phyloP scores from a whole-genome alignment of 2,113 vertebrate genomes.

The Sialia sialis region DNA sequence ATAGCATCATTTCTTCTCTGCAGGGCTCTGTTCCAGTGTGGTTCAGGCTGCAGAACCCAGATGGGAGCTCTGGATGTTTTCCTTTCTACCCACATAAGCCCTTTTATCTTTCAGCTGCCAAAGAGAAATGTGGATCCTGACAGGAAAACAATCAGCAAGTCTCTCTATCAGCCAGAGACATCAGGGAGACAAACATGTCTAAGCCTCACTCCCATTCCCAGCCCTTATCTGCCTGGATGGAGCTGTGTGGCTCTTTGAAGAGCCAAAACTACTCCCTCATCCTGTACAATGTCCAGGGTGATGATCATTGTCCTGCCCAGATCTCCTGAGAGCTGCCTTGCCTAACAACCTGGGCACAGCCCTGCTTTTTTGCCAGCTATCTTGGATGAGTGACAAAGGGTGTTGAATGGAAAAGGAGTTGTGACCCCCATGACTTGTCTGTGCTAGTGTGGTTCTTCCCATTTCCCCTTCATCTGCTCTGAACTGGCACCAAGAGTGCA shows the following conservation, averaged over 20 bases:
- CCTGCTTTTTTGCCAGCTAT: not conserved
- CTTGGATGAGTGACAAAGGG: not conserved
- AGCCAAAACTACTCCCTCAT: not conserved
- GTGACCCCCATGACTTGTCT: accelerated
- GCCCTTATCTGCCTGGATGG: not conserved
- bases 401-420: not conserved
- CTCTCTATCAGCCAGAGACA: not conserved
- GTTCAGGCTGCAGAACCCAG: not conserved
- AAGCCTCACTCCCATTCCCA: not conserved
- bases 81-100: not conserved
- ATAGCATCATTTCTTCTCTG: not conserved
- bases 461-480: not conserved
- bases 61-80: conserved; percentile 1
- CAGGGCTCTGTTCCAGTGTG: not conserved
- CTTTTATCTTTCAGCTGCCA: conserved; percentile 13
- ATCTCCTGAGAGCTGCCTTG: not conserved
- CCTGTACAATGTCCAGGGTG: not conserved
- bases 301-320: not conserved
- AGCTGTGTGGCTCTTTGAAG: not conserved
- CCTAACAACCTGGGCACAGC: not conserved
- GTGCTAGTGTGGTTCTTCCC: not conserved
- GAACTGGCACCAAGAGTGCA: not conserved
- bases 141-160: not conserved
- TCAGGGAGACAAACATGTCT: not conserved
- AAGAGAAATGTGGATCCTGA: not conserved